Base-by-base conservation (phyloP, 2,888 invertebrate genomes). In the Drosophila birchii region DNA sequence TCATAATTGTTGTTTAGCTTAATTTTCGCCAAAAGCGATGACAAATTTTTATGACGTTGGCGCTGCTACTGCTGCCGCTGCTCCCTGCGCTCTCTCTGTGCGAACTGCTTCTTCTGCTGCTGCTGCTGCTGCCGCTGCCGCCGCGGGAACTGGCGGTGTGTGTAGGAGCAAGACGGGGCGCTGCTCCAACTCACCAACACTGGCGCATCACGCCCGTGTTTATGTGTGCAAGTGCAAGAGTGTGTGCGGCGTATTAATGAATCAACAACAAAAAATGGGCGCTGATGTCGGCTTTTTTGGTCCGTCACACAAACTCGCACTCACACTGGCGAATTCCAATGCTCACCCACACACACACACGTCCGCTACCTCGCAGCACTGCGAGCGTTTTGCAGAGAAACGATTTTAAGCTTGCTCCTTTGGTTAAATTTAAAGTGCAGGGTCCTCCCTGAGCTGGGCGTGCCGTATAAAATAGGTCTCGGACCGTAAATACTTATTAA, bases 1-100 rank as follows among this genome's bases (percentile, higher is more conserved):
- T 98, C 98, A 98, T 98, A 62, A 64, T 81, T 56, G 36, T 71
- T 67, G 56, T 69, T 47, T 69, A 36, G 58, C 45, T 36, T 29
- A 61, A 39, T 63, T 47, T 61, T 58, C 54, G 81, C 55, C 53
- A 70, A 78, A 57, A 49, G 55, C 62, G 76, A 87, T 89, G 90
- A 84, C 90, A 89, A 84, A 85, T 89, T 78, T 78, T 56, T 84
- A 86, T 89, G 84, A 86, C 90, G 89, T 89, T 89, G 83, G 64
- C 76, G 64, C 18, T 64, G 47, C 68, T 61, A 43, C 68, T 88
- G 70, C 76, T 72, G 68, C 75, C 75, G 85, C 88, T 71, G 89
- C 83, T 86, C 78, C 68, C 72, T 57, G 69, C 77, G 66, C 81
- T 82, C 80, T 85, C 69, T 73, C 80, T 82, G 80, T 78, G 72